Base-by-base conservation (phyloP, 2,797 vertebrate genomes). In the Oceanodroma leucorhoa region DNA sequence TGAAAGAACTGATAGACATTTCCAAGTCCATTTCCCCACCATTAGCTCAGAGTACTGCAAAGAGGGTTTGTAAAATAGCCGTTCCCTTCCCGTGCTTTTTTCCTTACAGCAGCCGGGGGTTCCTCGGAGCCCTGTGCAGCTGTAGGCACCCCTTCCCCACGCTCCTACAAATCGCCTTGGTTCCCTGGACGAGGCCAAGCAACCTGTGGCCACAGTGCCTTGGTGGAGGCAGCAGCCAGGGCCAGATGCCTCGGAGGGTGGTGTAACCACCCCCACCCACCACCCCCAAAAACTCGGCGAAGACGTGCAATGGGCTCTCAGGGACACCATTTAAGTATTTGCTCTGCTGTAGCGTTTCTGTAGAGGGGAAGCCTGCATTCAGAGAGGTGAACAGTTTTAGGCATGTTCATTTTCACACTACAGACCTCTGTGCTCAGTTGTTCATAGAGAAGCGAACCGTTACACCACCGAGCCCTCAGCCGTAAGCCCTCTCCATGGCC, bases 181-280 rank as follows among this genome's bases (percentile, higher is more conserved):
- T 18, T 24, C 70, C 51, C 36, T 5, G 21, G 36, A 30, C 5
- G 17, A 21, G 53, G 43, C 23, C 53, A 21, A 19, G 41, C 43
- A 11, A 19, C 34, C 12, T 3, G 34, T 10, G 0, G 2, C 32
- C 29, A 10, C n/a, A 11, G 40, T 2, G 19, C 60, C 51, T n/a
- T 2, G 11, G 22, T 3, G 57, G 38, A 11, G 27, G 17, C 14
- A 27, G 40, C 14, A 22, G 67, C 38, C 27, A 21, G 38, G 38
- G 66, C 6, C 66, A 24, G 21, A 12, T 6, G 26, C 16, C 27
- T 5, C 32, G 2, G 38, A 6, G 24, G 14, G 26, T 23, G 32
- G 15, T 19, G 50, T 53, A 18, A 30, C 60, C 30, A 13, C 32
- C 75, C n/a, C n/a, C n/a, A n/a, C n/a, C n/a, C n/a, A n/a, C n/a